A percentile compares a stretch with the other conserved stretches of the same genome.
Conservation (phyloP, 2,113 vertebrate genomes). For the Mustela lutreola region DNA sequence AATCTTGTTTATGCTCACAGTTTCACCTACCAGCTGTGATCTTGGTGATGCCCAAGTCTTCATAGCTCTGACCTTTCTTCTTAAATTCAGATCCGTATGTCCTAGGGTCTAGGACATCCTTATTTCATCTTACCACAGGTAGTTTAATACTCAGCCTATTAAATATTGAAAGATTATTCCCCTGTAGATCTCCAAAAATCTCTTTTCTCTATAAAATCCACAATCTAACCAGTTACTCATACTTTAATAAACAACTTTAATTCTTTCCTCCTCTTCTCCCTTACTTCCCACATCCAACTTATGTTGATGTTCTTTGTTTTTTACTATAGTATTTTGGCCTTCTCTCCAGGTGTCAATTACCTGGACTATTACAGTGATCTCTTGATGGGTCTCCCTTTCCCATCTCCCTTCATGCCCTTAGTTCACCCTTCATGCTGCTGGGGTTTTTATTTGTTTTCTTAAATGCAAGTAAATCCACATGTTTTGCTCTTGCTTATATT, state of each 20-base stretch:
- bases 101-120: neutral
- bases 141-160: neutral
- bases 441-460: neutral
- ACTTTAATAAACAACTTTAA: slow-evolving; percentile 18
- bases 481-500: neutral
- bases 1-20: neutral
- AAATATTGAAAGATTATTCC: slow-evolving; percentile 4
- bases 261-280: neutral
- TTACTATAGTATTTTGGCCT: slow-evolving; percentile 12
- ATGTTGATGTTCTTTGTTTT: neutral
- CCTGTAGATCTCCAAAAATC: neutral
- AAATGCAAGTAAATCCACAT: neutral
- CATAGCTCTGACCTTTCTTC: slow-evolving; percentile 11
- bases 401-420: neutral
- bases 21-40: neutral
- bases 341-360: neutral
- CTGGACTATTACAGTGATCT: slow-evolving; percentile 23
- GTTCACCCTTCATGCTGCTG: neutral
- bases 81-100: slow-evolving; percentile 5
- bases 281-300: slow-evolving; percentile 37
- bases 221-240: neutral
- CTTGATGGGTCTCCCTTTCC: neutral
- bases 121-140: neutral
- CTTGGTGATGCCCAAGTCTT: slow-evolving; percentile 38
- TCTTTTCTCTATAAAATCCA: slow-evolving; percentile 27